Conservation (phyloP, 2,888 invertebrate genomes). For the Drosophila meridiana region DNA sequence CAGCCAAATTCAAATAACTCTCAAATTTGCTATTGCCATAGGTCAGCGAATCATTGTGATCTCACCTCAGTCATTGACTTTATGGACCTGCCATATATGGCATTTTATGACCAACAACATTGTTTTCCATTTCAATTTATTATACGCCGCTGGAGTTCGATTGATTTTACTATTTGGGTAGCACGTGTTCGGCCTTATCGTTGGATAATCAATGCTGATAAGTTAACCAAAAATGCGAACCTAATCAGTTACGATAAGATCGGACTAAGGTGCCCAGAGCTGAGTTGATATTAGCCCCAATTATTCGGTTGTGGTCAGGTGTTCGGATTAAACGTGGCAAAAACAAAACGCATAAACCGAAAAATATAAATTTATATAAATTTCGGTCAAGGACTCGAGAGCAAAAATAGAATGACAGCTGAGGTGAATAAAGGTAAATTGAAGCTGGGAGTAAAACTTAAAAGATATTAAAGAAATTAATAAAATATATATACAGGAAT, state of each 20-base stretch:
- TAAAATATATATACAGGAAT: too few relatives aligned
- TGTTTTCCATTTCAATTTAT: background rate
- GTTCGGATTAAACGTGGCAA: constrained; percentile 24
- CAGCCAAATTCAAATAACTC: background rate
- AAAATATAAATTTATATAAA: too few relatives aligned
- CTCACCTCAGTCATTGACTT: background rate
- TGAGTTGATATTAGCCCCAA: background rate
- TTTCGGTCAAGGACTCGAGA: background rate
- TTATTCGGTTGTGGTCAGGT: constrained; percentile 28
- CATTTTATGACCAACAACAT: background rate
- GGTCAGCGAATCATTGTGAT: constrained; percentile 15
- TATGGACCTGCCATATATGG: too few relatives aligned
- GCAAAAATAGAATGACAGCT: constrained; percentile 23
- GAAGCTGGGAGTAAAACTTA: too few relatives aligned
- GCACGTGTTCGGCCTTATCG: constrained; percentile 35
- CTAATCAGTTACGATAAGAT: constrained; percentile 43
- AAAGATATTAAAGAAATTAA: too few relatives aligned
- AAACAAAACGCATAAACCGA: background rate
- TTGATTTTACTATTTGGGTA: background rate
- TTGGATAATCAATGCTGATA: constrained; percentile 56
- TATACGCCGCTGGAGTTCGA: background rate
- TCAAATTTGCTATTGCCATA: constrained; percentile 15
- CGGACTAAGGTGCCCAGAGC: constrained; percentile 16
- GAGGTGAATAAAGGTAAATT: constrained; percentile 33
- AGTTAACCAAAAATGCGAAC: constrained; percentile 22